Evolutionary conservation across 2,113 vertebrate genomes (phyloP), one percentile per base, ranked within the genome.

Genomic region (Ranitomeya imitator): DNA sequence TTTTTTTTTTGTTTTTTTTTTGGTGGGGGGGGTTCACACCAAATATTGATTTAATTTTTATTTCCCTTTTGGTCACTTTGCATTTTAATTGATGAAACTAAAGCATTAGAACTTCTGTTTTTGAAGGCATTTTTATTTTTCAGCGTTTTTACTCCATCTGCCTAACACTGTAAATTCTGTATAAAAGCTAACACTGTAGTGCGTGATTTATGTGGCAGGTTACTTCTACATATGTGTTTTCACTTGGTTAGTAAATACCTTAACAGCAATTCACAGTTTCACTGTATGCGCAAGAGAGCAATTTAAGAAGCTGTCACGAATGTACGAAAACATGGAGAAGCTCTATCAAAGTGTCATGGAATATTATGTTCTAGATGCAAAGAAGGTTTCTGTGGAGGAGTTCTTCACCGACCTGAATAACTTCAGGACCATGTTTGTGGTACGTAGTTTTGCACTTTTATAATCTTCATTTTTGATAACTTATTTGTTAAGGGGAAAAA

Each of bases 301-400:
- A 89, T 97, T 96, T 89, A 94, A 93, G 89, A 97, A 97, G 88
- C 94, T 99, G 91, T 92, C 93, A 57, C 93, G 93, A 86, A 96
- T 98, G 93, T 97, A 97, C 79, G 90, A 93, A 89, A 99, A 95
- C 89, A 99, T 99, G 98, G 96, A 95, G 89, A 95, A 94, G 0
- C 92, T 96, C 7, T 98, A 96, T 92, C 96, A 95, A 90, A 97
- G 94, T 2, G 55, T 97, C 86, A 93, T 99, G 94, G 91, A 92
- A 19, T 99, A 96, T 93, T 99, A 96, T 82, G 96, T 96, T 14
- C 85, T 99, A 10, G 97, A 99, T 91, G 90, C 96, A 78, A 99
- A 98, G 95, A 99, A 99, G 93, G 96, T 97, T 19, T 97, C 97
- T 0, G 94, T 98, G 88, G 98, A 99, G 89, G 98, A 99, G 79